Base-by-base conservation (phyloP, 2,888 invertebrate species). In the Teleiodes luculella region DNA sequence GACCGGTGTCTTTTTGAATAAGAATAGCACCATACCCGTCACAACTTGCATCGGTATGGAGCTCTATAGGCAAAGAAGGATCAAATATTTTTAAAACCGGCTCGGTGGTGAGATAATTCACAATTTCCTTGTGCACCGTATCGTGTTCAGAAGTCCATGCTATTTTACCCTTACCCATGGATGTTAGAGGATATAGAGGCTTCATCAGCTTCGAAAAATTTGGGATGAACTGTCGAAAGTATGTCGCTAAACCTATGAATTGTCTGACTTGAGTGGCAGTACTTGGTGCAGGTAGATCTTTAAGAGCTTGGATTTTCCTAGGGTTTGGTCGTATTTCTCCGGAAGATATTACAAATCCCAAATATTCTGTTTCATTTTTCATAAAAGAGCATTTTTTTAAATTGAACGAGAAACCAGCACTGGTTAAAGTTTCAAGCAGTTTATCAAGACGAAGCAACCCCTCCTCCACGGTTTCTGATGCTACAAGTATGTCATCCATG, bases 281-380 rank as follows among this genome's bases (percentile, higher is more conserved):
- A 16, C 35, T 35, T 2, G 48, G 48, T 14, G 31, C 35, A 35
- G 35, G 35, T 4, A 20, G 18, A 8, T 48, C 35, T 35, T 20
- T 18, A 3, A 48, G n/a, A 16, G 48, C 48, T n/a, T 35, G 2
- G 16, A 35, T 48, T 48, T 48, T 48, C 5, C 48, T 33, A 2
- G 48, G 20, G n/a, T 48, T 48, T 35, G 48, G 48, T 10, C 48
- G 10, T 11, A 48, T 20, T 11, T 48, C 20, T n/a, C 48, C 48
- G 4, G 31, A 48, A 3, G 3, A 20, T 31, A 48, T 11, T 3
- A 18, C 10, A 16, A 18, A 48, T 4, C 48, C 48, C 7, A 48
- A 11, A 35, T 35, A 48, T 10, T 35, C 48, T 2, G 35, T 18
- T 35, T 35, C n/a, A n/a, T n/a, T n/a, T n/a, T n/a, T n/a, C n/a